Conservation (phyloP, 2,797 vertebrate genomes). For the Gymnoscopelus braueri region DNA sequence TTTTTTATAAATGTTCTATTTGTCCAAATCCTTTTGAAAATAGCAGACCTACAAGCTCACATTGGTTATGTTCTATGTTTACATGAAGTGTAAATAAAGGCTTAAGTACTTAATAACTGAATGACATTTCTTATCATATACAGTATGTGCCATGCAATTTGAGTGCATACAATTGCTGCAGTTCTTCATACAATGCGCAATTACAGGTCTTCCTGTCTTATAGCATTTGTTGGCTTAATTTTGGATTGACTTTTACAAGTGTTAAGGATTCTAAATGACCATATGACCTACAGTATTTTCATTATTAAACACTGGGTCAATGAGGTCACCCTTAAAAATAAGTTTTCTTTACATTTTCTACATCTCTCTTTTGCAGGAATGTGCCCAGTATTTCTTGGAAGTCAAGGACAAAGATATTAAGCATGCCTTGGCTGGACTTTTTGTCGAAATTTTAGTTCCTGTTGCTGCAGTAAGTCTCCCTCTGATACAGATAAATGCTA, state of each 20-base stretch:
- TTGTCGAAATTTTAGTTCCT: slow-evolving; percentile 97
- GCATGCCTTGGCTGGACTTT: slow-evolving; percentile 94
- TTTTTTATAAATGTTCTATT: too few relatives aligned
- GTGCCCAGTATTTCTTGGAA: slow-evolving; percentile 97
- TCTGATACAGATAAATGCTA: neutral
- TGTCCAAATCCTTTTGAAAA: too few relatives aligned
- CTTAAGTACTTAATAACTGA: neutral
- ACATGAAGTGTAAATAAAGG: too few relatives aligned
- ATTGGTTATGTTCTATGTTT: too few relatives aligned
- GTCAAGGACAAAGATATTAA: slow-evolving; percentile 99
- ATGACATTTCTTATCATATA: neutral
- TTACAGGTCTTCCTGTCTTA: neutral
- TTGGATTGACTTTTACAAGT: neutral
- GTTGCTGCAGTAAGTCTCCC: slow-evolving; percentile 92
- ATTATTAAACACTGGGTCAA: too few relatives aligned
- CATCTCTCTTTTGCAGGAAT: slow-evolving; percentile 84
- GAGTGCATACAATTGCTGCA: too few relatives aligned
- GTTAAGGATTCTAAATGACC: neutral
- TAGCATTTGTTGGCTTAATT: neutral
- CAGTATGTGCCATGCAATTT: neutral
- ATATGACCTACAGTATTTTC: too few relatives aligned
- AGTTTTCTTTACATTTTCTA: neutral
- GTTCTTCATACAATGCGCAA: neutral
- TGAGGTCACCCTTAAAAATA: too few relatives aligned
- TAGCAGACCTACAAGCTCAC: too few relatives aligned